Conservation (phyloP, 2,113 vertebrate genomes). For the Cyphotilapia sp. region DNA sequence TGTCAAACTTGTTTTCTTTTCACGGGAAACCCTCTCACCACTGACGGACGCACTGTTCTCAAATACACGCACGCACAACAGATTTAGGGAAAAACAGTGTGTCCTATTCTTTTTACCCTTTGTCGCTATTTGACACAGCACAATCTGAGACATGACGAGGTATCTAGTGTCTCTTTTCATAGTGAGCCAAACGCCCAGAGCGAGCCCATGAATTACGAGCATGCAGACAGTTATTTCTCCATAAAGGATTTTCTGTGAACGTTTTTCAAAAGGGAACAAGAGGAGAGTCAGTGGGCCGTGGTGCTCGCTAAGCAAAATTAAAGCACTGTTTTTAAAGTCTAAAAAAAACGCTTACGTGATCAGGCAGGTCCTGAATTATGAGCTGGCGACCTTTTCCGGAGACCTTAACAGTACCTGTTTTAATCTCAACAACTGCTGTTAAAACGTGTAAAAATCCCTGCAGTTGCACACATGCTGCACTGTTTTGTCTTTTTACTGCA, state of each 20-base stretch:
- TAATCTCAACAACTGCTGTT: background rate
- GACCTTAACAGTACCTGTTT: background rate
- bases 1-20: background rate
- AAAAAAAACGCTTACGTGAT: background rate
- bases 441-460: background rate
- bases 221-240: background rate
- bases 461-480: background rate
- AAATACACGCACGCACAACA: background rate
- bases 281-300: background rate
- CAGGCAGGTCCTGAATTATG: background rate
- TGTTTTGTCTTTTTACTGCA: background rate
- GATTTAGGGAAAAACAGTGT: background rate
- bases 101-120: background rate
- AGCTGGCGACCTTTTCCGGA: background rate
- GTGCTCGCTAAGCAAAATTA: background rate
- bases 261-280: background rate
- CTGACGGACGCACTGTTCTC: background rate
- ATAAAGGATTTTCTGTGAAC: background rate
- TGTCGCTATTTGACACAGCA: background rate
- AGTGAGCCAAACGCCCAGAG: background rate
- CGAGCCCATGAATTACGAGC: background rate
- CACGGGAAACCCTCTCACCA: background rate
- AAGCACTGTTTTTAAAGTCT: background rate
- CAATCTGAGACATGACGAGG: background rate
- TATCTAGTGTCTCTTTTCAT: background rate